phyloP scores from a whole-genome alignment of 2,113 vertebrate species.

The Mustelus asterias region DNA sequence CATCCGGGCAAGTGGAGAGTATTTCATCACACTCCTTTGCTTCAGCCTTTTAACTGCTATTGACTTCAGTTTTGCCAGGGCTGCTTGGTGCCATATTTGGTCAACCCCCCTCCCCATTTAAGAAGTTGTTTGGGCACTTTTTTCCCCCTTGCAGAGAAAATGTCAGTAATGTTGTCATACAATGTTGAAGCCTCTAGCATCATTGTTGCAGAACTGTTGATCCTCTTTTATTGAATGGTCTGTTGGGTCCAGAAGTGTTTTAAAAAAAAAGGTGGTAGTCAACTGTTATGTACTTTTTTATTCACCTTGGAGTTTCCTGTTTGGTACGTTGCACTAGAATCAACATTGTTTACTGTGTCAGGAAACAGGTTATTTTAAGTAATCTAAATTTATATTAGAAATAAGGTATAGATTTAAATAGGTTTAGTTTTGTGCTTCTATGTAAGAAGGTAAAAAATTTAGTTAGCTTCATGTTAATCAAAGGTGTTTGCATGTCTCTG shows the following conservation, averaged over 20 bases:
- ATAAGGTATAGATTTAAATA: no score
- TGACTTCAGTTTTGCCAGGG: neutral
- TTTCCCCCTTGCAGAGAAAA: neutral
- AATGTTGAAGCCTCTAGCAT: neutral
- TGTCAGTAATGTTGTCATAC: neutral
- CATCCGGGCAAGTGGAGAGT: neutral
- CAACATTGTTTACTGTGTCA: no score
- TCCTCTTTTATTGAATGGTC: neutral
- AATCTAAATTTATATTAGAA: no score
- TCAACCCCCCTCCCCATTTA: no score
- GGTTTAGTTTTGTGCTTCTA: no score
- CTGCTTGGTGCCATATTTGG: neutral
- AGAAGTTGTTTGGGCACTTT: neutral
- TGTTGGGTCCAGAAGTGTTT: neutral
- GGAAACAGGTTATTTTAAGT: no score
- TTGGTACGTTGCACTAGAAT: neutral
- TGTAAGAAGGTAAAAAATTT: no score
- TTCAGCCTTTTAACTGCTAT: no score
- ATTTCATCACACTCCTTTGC: neutral
- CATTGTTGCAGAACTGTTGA: neutral
- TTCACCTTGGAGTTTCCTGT: neutral
- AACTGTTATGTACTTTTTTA: neutral
- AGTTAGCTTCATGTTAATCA: no score
- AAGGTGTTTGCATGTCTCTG: no score
- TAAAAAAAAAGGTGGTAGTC: neutral